phyloP scores from a whole-genome alignment of 2,113 vertebrate species.

The Fregetta grallaria region DNA sequence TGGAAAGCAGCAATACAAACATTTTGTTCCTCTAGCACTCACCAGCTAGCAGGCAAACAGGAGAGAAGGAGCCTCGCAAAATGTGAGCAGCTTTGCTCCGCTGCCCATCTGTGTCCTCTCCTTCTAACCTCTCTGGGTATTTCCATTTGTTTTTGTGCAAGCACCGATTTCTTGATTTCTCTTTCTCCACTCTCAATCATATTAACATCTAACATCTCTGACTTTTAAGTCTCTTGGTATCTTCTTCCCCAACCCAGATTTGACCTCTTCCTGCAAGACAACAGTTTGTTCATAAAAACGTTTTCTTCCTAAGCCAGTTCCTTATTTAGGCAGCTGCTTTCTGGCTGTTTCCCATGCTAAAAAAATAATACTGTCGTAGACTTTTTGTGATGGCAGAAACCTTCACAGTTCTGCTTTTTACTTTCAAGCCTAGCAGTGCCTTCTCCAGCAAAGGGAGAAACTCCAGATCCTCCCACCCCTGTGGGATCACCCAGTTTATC shows the following conservation, averaged over 20 bases:
- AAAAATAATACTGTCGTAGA: background rate
- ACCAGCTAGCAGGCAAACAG: background rate
- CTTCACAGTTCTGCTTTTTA: background rate
- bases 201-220: background rate
- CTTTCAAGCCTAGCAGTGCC: background rate
- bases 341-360: background rate
- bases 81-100: background rate
- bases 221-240: background rate
- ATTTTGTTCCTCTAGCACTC: background rate
- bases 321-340: slow-evolving; percentile 24
- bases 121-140: background rate
- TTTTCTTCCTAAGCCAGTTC: background rate
- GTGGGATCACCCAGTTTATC: background rate
- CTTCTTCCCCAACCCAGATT: background rate
- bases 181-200: background rate
- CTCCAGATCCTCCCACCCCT: background rate
- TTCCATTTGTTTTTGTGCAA: background rate
- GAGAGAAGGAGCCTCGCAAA: background rate
- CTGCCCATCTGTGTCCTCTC: background rate
- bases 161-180: background rate
- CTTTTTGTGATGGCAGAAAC: background rate
- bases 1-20: background rate
- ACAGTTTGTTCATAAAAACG: background rate
- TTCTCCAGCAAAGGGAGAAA: background rate
- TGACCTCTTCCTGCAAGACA: slow-evolving; percentile 2